phyloP scores from a whole-genome alignment of 2,888 invertebrate genomes.

The Neria commutata region DNA sequence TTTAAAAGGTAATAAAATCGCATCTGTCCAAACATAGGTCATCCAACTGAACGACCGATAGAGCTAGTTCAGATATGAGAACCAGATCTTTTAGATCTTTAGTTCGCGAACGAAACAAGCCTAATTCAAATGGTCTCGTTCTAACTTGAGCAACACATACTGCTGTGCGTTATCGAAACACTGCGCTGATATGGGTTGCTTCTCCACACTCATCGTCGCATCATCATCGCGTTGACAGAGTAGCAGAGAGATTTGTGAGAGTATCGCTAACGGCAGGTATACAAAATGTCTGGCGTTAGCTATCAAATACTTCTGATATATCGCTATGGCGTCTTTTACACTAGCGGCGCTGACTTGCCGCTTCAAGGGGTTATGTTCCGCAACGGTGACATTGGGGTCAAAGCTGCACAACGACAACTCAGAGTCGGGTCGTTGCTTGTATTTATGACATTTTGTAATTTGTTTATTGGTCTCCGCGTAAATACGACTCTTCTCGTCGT shows the following conservation, averaged over 20 bases:
- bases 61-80: no score
- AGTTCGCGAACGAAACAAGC: no score
- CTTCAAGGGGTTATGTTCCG: no score
- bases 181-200: conserved; percentile 62
- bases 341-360: conserved; percentile 41
- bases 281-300: conserved; percentile 52
- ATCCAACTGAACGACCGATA: no score
- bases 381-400: no score
- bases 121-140: conserved; percentile 76
- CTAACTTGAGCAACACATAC: conserved; percentile 71
- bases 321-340: conserved; percentile 59
- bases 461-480: conserved; percentile 59
- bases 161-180: conserved; percentile 78
- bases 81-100: no score
- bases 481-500: conserved; percentile 61
- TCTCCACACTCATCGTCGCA: neutral
- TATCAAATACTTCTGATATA: conserved; percentile 61
- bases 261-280: conserved; percentile 52
- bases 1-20: no score
- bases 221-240: conserved; percentile 42
- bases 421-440: no score
- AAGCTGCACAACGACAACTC: conserved; percentile 33
- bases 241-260: conserved; percentile 56
- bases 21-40: no score
- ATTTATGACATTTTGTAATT: conserved; percentile 31